phyloP scores from a whole-genome alignment of 2,113 vertebrate genomes.

The Pangasianodon hypophthalmus region DNA sequence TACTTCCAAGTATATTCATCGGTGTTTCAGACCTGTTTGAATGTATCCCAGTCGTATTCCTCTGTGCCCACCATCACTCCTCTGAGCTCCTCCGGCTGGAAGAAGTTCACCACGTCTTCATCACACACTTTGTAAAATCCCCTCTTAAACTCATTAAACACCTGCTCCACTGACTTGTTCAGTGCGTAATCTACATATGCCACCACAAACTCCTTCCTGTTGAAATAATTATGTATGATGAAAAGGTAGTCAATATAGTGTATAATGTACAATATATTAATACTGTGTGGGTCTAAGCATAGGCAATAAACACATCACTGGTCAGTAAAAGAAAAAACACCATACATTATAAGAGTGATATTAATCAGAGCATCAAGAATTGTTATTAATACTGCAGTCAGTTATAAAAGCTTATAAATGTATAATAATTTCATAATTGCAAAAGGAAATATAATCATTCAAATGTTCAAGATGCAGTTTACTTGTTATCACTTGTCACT shows the following conservation, averaged over 20 bases:
- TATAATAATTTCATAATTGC: neutral
- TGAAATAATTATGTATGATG: neutral
- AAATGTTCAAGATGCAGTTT: neutral
- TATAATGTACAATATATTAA: neutral
- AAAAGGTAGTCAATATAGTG: neutral
- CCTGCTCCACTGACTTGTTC: constrained; percentile 75
- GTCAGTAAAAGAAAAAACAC: neutral
- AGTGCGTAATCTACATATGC: constrained; percentile 76
- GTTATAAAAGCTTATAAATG: neutral
- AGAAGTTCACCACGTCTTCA: constrained; percentile 68
- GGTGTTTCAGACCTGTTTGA: constrained; percentile 74
- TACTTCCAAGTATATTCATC: neutral
- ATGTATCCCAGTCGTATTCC: constrained; percentile 78
- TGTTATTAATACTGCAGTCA: neutral
- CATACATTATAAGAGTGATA: neutral
- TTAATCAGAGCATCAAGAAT: neutral
- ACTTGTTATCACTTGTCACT: constrained; percentile 72
- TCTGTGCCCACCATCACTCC: constrained; percentile 74
- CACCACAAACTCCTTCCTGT: constrained; percentile 75
- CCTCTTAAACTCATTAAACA: constrained; percentile 77
- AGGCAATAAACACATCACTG: neutral
- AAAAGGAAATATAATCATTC: neutral
- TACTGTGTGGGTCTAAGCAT: neutral
- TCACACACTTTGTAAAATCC: constrained; percentile 84
- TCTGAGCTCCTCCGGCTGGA: constrained; percentile 80